Conservation (phyloP, 2,888 invertebrate genomes). For the Morinoia aosen region DNA sequence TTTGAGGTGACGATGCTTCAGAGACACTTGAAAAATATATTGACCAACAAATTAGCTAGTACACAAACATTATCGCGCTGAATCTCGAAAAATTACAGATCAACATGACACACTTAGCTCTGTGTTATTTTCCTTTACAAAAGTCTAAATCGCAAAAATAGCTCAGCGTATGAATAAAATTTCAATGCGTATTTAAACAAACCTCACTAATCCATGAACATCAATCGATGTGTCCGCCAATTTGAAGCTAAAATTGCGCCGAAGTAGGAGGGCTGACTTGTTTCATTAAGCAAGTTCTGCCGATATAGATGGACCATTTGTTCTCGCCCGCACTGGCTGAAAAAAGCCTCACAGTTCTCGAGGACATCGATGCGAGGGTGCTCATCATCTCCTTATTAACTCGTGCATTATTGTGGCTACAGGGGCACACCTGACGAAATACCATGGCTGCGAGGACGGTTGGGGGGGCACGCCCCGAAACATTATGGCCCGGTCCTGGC, state of each 20-base stretch:
- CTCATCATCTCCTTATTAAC: constrained; percentile 37
- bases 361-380: not conserved
- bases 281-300: not conserved
- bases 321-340: not conserved
- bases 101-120: not conserved
- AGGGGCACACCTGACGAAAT: constrained; percentile 8
- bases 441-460: constrained; percentile 4
- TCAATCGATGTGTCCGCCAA: not conserved
- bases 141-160: not conserved
- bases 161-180: not conserved
- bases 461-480: constrained; percentile 34
- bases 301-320: not conserved
- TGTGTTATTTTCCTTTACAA: not conserved
- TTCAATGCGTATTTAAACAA: not conserved
- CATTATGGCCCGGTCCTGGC: constrained; percentile 39
- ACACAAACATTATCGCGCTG: not conserved
- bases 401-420: constrained; percentile 6
- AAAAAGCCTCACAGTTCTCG: not conserved
- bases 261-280: not conserved
- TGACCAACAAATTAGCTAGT: not conserved
- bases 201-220: not conserved
- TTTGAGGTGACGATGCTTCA: too few relatives aligned
- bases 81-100: not conserved
- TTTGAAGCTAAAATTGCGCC: not conserved
- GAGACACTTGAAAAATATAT: too few relatives aligned